Base-by-base conservation (phyloP, 2,797 vertebrate genomes). In the Vultur gryphus region DNA sequence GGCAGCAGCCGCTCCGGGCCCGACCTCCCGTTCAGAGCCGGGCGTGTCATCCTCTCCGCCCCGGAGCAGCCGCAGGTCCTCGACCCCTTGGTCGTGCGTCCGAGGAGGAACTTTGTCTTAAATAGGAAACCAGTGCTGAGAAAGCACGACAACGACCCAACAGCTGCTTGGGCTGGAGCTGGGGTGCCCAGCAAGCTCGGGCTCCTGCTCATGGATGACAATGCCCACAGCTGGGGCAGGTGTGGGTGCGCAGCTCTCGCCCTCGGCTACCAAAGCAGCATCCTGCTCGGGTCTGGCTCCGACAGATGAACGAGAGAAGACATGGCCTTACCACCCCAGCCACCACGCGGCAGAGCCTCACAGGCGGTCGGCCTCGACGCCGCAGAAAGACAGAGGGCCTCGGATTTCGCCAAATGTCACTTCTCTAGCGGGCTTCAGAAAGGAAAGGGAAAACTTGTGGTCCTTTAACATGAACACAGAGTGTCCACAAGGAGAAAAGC, bases 201-300 rank as follows among this genome's bases (percentile, higher is more conserved):
- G 43, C 71, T 59, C n/a, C n/a, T 5, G n/a, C 35, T 28, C 12
- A 0, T 3, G 26, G 44, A 3, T 1, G 6, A 25, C 44, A 20
- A 37, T 37, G 37, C 37, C 37, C 37, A 37, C 37, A 37, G 37
- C 37, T 37, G 37, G 37, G 37, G 37, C 37, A 37, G 37, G 37
- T 9, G 37, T 37, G 28, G 28, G 44, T 14, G 37, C 7, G 1
- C 28, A 39, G 57, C 44, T 29, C 44, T 25, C 4, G 0, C 28
- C 72, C 1, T 33, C 9, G 4, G 24, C 44, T 35, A 35, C 33
- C 15, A 67, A 15, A 31, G 31, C 69, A 33, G 29, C 37, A 33
- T 37, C 72, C 44, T 9, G 13, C 28, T 20, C 3, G 4, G 48
- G 44, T 5, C 20, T 16, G 4, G n/a, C n/a, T 31, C 26, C 7